Percentiles rank a stretch among this genome's conserved stretches.
These are phyloP conservation scores for Dermolepida albohirtum DNA, from an alignment of 2,888 invertebrate genomes.

Conservation along the genomic window DNA sequence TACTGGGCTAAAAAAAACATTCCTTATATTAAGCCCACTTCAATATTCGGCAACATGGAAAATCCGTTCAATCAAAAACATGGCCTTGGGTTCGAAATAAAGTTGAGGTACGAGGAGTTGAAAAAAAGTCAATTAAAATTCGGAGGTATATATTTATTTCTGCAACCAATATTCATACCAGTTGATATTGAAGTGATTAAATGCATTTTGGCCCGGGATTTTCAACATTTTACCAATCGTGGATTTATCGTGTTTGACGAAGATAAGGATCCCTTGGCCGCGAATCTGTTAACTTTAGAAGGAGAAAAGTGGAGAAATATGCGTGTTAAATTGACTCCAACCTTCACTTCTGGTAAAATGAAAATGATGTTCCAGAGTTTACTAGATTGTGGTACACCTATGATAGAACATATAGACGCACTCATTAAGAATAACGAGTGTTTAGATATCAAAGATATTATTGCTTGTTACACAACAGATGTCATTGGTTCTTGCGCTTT, in stretches of 20 bases:
- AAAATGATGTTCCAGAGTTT: conserved; percentile 40
- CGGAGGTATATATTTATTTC: conserved; percentile 28
- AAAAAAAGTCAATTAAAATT: neutral
- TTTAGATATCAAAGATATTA: conserved; percentile 40
- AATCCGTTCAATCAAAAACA: conserved; percentile 13
- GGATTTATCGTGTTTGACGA: conserved; percentile 58
- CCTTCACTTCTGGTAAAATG: conserved; percentile 43
- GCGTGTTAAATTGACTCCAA: too few relatives aligned
- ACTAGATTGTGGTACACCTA: conserved; percentile 28
- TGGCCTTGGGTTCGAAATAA: conserved; percentile 3
- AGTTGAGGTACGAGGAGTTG: conserved; percentile 25
- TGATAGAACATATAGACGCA: conserved; percentile 18
- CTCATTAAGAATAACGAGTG: neutral
- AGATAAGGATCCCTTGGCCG: conserved; percentile 27
- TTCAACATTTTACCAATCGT: conserved; percentile 70
- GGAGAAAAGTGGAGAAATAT: conserved; percentile 38
- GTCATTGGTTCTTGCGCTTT: conserved; percentile 42
- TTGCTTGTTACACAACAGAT: conserved; percentile 40
- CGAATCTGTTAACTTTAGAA: conserved; percentile 34
- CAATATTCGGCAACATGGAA: conserved; percentile 37
- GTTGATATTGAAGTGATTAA: conserved; percentile 45
- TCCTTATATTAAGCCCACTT: conserved; percentile 11
- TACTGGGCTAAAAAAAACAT: too few relatives aligned
- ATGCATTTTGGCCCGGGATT: conserved; percentile 69
- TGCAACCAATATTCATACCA: conserved; percentile 47